A percentile compares a stretch with the other conserved stretches of the same genome.
phyloP scores from a whole-genome alignment of 2,113 vertebrate genomes.

The Sapayoa aenigma region DNA sequence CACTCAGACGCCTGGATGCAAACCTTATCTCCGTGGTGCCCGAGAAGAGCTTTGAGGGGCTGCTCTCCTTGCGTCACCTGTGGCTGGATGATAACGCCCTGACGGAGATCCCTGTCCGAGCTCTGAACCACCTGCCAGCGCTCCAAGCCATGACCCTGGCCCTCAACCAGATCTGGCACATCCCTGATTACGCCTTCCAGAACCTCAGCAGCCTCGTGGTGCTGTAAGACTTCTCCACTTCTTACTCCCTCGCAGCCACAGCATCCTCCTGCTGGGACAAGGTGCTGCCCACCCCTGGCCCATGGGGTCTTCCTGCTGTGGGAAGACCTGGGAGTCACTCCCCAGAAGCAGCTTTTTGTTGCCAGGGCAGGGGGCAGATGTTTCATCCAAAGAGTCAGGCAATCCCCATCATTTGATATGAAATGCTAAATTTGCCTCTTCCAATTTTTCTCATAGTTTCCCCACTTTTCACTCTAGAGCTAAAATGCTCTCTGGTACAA shows the following conservation, averaged over 20 bases:
- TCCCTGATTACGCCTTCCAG: slow-evolving; percentile 90
- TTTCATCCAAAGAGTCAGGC: background rate
- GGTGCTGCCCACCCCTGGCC: background rate
- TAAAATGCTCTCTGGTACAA: background rate
- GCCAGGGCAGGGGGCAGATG: background rate
- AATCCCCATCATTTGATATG: background rate
- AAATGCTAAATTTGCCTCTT: background rate
- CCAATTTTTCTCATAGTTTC: background rate
- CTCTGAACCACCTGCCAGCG: slow-evolving; percentile 82
- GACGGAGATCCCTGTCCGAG: slow-evolving; percentile 86
- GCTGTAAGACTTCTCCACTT: slow-evolving; percentile 77
- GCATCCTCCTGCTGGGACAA: background rate
- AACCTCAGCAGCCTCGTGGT: slow-evolving; percentile 94
- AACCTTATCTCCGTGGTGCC: slow-evolving; percentile 91
- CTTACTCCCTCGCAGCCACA: background rate
- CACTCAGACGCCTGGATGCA: slow-evolving; percentile 88
- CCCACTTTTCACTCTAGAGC: background rate
- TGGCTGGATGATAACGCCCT: slow-evolving; percentile 95
- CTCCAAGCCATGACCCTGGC: slow-evolving; percentile 96
- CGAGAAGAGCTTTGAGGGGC: slow-evolving; percentile 83
- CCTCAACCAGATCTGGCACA: slow-evolving; percentile 88
- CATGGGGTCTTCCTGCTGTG: accelerated
- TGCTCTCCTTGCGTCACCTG: slow-evolving; percentile 88
- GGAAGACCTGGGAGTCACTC: background rate
- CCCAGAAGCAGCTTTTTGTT: background rate